Evolutionary conservation across 2,797 vertebrate genomes (phyloP).

Genomic region (Poecilia velifera): DNA sequence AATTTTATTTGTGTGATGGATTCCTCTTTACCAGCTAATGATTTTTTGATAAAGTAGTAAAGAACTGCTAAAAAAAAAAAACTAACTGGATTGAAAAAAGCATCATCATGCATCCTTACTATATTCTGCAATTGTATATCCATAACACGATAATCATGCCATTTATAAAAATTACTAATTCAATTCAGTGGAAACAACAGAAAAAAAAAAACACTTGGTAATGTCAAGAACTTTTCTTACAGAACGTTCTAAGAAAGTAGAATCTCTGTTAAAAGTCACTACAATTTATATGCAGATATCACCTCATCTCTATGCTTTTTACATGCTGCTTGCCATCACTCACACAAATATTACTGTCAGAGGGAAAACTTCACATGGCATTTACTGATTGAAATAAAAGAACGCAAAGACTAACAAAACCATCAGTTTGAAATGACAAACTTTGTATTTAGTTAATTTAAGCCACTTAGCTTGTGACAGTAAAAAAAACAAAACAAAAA

Average conservation of each 20-base stretch:
- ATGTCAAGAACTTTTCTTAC: too few species aligned
- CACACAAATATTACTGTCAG: not conserved
- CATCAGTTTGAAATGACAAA: not conserved
- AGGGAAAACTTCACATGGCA: not conserved
- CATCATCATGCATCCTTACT: not conserved
- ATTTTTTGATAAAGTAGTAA: slow-evolving; percentile 19
- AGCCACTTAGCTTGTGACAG: not conserved
- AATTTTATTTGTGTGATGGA: slow-evolving; percentile 42
- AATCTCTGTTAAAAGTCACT: not conserved
- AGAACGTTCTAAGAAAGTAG: too few species aligned
- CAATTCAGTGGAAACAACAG: not conserved
- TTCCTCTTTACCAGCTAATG: not conserved
- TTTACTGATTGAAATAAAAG: not conserved
- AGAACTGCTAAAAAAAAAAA: slow-evolving; percentile 5
- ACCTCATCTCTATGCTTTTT: not conserved
- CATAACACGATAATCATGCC: not conserved
- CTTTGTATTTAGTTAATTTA: not conserved
- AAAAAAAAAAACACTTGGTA: not conserved
- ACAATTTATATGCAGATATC: not conserved
- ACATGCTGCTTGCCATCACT: not conserved
- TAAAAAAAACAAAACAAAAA: not conserved
- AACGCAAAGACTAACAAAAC: not conserved
- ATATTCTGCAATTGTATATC: not conserved
- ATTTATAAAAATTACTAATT: not conserved
- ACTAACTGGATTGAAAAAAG: slow-evolving; percentile 8